Evolutionary conservation across 2,113 vertebrate species (phyloP).

Genomic region (Hyperoodon ampullatus): DNA sequence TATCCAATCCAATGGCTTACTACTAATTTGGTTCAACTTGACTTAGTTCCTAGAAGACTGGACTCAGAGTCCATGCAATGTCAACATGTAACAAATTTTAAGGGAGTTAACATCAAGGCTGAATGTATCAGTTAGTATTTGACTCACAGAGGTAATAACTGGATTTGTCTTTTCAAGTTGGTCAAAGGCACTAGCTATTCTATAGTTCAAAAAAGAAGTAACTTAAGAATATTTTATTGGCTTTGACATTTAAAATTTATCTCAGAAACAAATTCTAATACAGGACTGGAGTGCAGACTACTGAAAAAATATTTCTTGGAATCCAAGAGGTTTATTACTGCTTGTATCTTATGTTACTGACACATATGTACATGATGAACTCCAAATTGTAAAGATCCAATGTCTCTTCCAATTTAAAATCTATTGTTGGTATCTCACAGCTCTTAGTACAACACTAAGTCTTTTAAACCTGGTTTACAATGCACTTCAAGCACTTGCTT

Average conservation of each 20-base stretch:
- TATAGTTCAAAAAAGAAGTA: conserved; percentile 10
- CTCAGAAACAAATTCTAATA: conserved; percentile 44
- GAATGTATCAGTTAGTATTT: conserved; percentile 8
- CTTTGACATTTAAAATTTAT: conserved; percentile 39
- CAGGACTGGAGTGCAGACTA: not conserved
- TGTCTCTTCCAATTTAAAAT: not conserved
- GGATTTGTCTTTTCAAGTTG: conserved; percentile 41
- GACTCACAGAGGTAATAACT: not conserved
- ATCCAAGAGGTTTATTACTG: not conserved
- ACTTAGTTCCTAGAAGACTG: conserved; percentile 18
- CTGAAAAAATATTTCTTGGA: conserved; percentile 21
- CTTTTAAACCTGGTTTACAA: conserved; percentile 3
- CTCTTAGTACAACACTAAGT: not conserved
- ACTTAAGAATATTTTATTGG: not conserved
- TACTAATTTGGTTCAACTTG: conserved; percentile 23
- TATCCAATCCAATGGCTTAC: not conserved
- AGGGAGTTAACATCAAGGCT: not conserved
- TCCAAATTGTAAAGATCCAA: conserved; percentile 2
- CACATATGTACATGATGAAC: not conserved
- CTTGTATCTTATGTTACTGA: not conserved
- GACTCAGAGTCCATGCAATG: not conserved
- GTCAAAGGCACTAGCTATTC: not conserved
- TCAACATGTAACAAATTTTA: conserved; percentile 29
- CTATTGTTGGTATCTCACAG: not conserved
- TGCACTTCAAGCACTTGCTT: not conserved